These are phyloP conservation scores for Microctonus aethiopoides DNA, from an alignment of 2,888 invertebrate genomes.

Conservation along the genomic window DNA sequence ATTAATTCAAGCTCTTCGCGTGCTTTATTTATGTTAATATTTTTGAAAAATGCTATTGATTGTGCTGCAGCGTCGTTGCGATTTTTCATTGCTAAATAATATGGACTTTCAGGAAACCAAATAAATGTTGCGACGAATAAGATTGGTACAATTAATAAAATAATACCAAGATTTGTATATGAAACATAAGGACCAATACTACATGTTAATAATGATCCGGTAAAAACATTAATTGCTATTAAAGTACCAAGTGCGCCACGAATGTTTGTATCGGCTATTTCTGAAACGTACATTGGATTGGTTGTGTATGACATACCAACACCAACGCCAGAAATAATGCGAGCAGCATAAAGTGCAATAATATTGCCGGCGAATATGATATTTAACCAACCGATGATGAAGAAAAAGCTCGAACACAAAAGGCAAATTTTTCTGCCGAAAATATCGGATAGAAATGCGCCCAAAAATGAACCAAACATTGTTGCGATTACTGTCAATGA, in stretches of 20 bases:
- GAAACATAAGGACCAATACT: conserved; percentile 59
- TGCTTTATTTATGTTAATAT: conserved; percentile 44
- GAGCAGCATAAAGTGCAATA: conserved; percentile 52
- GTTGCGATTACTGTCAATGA: conserved; percentile 62
- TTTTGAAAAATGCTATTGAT: conserved; percentile 57
- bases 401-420: conserved; percentile 59
- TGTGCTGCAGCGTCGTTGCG: conserved; percentile 51
- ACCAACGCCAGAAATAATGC: conserved; percentile 59
- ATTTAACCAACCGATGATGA: conserved; percentile 60
- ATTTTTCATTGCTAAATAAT: conserved; percentile 55
- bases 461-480: conserved; percentile 62
- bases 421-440: conserved; percentile 59
- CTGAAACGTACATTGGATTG: conserved; percentile 64
- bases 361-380: conserved; percentile 56
- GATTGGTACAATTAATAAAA: conserved; percentile 52
- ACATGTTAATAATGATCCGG: conserved; percentile 60
- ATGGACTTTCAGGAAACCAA: conserved; percentile 64
- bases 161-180: conserved; percentile 45
- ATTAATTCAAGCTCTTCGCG: conserved; percentile 47
- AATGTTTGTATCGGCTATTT: conserved; percentile 61
- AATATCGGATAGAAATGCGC: conserved; percentile 56
- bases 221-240: conserved; percentile 63
- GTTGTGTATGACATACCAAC: conserved; percentile 63
- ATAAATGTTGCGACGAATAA: conserved; percentile 56
- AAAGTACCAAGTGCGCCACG: conserved; percentile 62